phyloP scores from a whole-genome alignment of 2,888 invertebrate genomes.

The Tethea ocularis region DNA sequence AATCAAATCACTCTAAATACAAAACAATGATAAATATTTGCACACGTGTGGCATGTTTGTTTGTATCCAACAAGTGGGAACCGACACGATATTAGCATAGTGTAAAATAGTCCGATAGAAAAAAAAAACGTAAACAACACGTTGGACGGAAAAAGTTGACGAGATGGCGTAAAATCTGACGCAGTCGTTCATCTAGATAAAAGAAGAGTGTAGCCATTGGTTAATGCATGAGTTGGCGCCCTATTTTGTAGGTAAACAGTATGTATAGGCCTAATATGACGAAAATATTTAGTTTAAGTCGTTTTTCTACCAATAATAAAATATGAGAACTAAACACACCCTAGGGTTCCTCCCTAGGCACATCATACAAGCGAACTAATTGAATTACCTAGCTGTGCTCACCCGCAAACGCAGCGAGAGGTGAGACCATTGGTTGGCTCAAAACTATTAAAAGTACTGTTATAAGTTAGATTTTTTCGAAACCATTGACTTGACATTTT shows the following conservation, averaged over 20 bases:
- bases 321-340: no score
- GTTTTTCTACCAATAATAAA: no score
- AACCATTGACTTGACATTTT: neutral
- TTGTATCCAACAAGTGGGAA: constrained; percentile 20
- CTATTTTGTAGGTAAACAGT: constrained; percentile 34
- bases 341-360: no score
- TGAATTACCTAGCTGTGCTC: no score
- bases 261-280: constrained; percentile 12
- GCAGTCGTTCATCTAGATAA: constrained; percentile 11
- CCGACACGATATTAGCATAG: constrained; percentile 19
- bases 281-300: constrained; percentile 1
- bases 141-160: constrained; percentile 16
- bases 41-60: neutral
- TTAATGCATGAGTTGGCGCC: constrained; percentile 51
- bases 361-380: no score
- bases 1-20: neutral
- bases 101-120: constrained; percentile 16
- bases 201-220: constrained; percentile 30
- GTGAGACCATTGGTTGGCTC: no score
- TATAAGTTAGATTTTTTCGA: neutral
- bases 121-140: constrained; percentile 31
- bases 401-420: no score
- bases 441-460: no score
- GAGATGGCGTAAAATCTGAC: constrained; percentile 20
- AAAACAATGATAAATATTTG: neutral